phyloP scores from a whole-genome alignment of 1,140 invertebrate species.

The Leptinotarsa texana region DNA sequence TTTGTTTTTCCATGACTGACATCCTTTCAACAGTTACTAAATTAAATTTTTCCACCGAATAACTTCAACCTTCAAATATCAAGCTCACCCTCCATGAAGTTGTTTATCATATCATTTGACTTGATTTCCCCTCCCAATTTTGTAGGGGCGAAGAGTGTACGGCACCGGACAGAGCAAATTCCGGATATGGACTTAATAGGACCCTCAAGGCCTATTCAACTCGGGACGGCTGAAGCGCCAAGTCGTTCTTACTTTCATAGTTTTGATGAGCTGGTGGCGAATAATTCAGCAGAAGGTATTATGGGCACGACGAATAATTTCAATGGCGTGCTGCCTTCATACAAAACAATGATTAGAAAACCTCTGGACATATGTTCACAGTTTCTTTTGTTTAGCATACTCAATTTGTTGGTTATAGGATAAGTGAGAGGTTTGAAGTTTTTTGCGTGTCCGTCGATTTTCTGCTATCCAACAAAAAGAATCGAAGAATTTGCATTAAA shows the following conservation, averaged over 20 bases:
- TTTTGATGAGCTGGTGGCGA: not conserved
- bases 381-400: no score
- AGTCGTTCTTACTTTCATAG: slow-evolving; percentile 15
- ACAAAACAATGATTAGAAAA: no score
- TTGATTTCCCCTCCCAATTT: slow-evolving; percentile 29
- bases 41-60: not conserved
- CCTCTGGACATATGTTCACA: no score
- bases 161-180: slow-evolving; percentile 14
- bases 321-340: no score
- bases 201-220: slow-evolving; percentile 26
- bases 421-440: no score
- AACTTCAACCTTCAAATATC: not conserved
- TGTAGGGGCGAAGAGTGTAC: slow-evolving; percentile 21
- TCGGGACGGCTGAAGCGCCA: slow-evolving; percentile 1
- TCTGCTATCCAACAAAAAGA: no score
- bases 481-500: no score
- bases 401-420: no score
- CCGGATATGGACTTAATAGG: slow-evolving; percentile 28
- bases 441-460: no score
- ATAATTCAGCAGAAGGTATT: no score
- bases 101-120: slow-evolving; percentile 27
- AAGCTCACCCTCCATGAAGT: not conserved
- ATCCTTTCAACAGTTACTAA: not conserved
- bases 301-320: no score
- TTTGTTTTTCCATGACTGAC: no score